Evolutionary conservation across 2,888 invertebrate genomes (phyloP).

Genomic region (Diaperis boleti): DNA sequence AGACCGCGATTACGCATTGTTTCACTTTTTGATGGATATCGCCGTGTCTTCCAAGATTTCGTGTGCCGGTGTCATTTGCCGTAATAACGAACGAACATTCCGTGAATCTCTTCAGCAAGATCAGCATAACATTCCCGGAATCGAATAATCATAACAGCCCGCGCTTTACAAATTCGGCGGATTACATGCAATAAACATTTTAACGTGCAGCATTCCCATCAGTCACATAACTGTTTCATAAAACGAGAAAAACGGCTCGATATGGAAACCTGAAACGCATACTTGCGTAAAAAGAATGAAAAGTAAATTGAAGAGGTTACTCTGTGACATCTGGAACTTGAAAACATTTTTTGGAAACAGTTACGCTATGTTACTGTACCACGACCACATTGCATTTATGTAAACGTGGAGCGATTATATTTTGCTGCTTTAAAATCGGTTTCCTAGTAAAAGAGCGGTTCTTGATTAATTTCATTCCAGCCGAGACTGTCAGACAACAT

Average conservation of each 20-base stretch:
- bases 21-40: conserved; percentile 28
- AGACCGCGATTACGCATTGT: conserved; percentile 19
- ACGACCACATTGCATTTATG: background rate
- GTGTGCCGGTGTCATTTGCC: background rate
- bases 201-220: conserved; percentile 17
- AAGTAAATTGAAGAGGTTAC: conserved; percentile 3
- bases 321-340: conserved; percentile 2
- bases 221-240: conserved; percentile 28
- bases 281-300: conserved; percentile 6
- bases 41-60: background rate
- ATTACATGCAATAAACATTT: conserved; percentile 22
- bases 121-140: conserved; percentile 11
- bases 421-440: no score
- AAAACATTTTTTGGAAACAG: conserved; percentile 12
- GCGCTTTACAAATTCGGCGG: conserved; percentile 8
- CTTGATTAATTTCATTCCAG: background rate
- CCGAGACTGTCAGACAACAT: no score
- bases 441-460: background rate
- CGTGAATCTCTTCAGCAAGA: background rate
- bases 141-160: conserved; percentile 10
- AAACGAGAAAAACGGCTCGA: conserved; percentile 32
- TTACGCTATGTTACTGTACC: conserved; percentile 3
- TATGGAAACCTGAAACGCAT: conserved; percentile 16
- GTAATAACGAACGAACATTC: background rate
- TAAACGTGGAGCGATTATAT: no score